phyloP scores from a whole-genome alignment of 2,797 vertebrate species.

The Helostoma temminkii region DNA sequence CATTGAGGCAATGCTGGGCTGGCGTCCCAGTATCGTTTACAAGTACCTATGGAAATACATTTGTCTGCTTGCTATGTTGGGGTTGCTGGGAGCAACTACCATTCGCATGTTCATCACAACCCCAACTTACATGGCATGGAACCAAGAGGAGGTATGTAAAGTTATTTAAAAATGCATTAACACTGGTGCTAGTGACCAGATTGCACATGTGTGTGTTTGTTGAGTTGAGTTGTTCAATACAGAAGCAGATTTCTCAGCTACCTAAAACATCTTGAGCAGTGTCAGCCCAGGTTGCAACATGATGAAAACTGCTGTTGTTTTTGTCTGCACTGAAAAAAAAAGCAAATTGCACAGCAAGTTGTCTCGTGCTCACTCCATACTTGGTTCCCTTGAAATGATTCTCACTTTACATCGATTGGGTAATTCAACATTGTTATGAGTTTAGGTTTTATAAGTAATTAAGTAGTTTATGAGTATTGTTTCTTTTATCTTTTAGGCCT shows the following conservation, averaged over 20 bases:
- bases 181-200: no score
- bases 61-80: conserved; percentile 84
- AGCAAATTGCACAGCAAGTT: no score
- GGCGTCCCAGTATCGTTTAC: conserved; percentile 78
- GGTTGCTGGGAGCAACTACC: conserved; percentile 76
- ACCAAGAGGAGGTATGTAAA: conserved; percentile 76
- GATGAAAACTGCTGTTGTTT: no score
- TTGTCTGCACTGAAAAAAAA: no score
- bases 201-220: no score
- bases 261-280: no score
- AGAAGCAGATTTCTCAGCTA: no score
- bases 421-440: no score
- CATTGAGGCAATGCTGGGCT: conserved; percentile 80
- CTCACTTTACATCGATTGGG: background rate
- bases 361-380: background rate
- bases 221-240: no score
- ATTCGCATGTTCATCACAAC: conserved; percentile 71
- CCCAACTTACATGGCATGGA: conserved; percentile 86
- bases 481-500: conserved; percentile 72
- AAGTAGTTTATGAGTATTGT: background rate
- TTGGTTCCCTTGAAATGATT: background rate
- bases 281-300: no score
- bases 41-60: conserved; percentile 88
- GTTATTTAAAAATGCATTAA: background rate
- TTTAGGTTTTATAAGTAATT: background rate